Percentiles rank a stretch among this genome's conserved stretches.
Evolutionary conservation across 2,797 vertebrate genomes (phyloP).

Genomic region (Macropus fuliginosus): DNA sequence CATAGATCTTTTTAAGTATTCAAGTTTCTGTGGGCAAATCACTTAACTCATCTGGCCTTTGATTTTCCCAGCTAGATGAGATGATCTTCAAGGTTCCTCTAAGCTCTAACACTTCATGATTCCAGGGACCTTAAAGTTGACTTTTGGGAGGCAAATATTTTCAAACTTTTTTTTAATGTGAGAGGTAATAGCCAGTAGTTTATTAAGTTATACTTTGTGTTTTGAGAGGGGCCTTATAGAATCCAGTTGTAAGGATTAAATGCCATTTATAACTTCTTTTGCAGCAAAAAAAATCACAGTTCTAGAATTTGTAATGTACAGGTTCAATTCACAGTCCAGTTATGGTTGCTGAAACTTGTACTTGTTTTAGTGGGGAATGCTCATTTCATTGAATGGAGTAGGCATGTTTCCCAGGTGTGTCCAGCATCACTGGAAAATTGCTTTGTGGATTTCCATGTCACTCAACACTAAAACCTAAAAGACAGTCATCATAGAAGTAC

Average conservation of each 20-base stretch:
- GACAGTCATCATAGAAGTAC: constrained; percentile 24
- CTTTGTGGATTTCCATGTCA: constrained; percentile 49
- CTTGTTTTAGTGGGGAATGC: not conserved
- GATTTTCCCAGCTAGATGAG: not conserved
- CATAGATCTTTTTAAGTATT: not conserved
- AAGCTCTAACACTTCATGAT: not conserved
- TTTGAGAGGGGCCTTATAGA: constrained; percentile 60
- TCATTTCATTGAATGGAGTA: constrained; percentile 20
- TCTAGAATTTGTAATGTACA: not conserved
- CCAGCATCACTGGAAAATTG: constrained; percentile 60
- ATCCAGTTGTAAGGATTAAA: constrained; percentile 60
- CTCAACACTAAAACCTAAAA: constrained; percentile 42
- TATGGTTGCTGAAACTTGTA: constrained; percentile 28
- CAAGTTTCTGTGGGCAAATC: too few species aligned
- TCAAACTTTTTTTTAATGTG: not conserved
- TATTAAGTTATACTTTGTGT: constrained; percentile 65
- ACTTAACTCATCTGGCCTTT: not conserved
- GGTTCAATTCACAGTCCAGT: constrained; percentile 36
- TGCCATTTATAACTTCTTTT: constrained; percentile 56
- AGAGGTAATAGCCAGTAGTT: constrained; percentile 40
- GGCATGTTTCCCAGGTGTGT: constrained; percentile 34
- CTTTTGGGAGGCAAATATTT: not conserved
- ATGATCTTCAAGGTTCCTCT: not conserved
- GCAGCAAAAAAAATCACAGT: constrained; percentile 49
- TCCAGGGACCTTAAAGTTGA: not conserved